Evolutionary conservation across 2,113 vertebrate species (phyloP), one percentile per base, ranked within the genome.

Genomic region (Cynopterus brachyotis): DNA sequence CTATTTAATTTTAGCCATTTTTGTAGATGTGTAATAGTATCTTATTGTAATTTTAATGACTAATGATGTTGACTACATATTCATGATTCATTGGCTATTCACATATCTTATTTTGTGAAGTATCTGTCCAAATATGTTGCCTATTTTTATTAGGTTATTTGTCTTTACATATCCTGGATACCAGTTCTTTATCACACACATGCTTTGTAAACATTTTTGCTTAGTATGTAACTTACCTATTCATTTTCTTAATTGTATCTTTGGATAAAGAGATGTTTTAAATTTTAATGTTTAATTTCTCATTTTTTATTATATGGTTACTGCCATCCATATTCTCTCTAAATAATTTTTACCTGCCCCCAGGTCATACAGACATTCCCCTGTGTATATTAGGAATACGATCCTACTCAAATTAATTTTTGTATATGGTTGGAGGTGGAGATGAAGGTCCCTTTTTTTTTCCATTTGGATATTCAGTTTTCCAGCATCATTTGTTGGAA

Each of bases 201-300:
- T 42, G 16, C 9, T 62, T 80, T 69, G 45, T 3, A 16, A 89
- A 45, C 76, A 87, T 24, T 62, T 88, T 88, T 26, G 47, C n/a
- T 20, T 70, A 45, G 10, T 64, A 24, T 69, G 22, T 82, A n/a
- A 28, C 24, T 67, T 84, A 32, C 73, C 17, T 55, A 42, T 59
- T 30, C 13, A 55, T 84, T 89, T 88, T 78, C 28, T 73, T 69
- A 86, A 78, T 70, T 2, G 11, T 45, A 0, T 16, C 37, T 70
- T 82, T 94, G 70, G 24, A 85, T 73, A 35, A 76, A 85, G 57
- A 86, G 24, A 24, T 59, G 19, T 32, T 94, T 96, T 87, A n/a
- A 80, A 87, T 69, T 82, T 82, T 87, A 6, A 59, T 75, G 24
- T 69, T 75, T 76, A 37, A 55, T 82, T 28, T 81, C 35, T 69